phyloP scores from a whole-genome alignment of 2,797 vertebrate species.

The Sebastiscus albofasciatus region DNA sequence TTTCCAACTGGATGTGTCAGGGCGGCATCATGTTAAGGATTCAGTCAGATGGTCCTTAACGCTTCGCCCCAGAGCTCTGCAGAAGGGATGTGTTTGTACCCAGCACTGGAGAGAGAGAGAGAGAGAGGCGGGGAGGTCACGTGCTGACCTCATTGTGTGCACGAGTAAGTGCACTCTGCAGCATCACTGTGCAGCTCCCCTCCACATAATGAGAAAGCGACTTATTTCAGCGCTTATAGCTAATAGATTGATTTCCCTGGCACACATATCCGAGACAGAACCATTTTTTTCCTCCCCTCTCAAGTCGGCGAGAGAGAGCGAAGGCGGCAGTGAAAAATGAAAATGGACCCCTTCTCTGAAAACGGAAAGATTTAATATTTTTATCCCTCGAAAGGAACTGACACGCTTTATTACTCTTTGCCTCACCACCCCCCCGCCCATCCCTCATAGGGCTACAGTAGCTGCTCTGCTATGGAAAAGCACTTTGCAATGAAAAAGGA shows the following conservation, averaged over 20 bases:
- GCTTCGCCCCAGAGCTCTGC: slow-evolving; percentile 68
- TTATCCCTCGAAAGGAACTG: slow-evolving; percentile 73
- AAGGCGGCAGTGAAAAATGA: slow-evolving; percentile 44
- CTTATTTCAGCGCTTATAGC: slow-evolving; percentile 63
- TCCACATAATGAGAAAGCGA: slow-evolving; percentile 51
- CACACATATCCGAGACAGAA: slow-evolving; percentile 60
- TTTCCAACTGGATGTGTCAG: slow-evolving; percentile 63
- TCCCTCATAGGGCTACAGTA: slow-evolving; percentile 24
- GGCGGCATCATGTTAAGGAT: slow-evolving; percentile 60
- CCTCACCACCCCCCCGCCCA: slow-evolving; percentile 39
- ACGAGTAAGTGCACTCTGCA: slow-evolving; percentile 77
- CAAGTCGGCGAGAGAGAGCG: slow-evolving; percentile 35
- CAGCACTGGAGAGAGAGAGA: slow-evolving; percentile 28
- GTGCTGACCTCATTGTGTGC: slow-evolving; percentile 86
- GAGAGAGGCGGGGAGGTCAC: slow-evolving; percentile 68
- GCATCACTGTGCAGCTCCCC: slow-evolving; percentile 57
- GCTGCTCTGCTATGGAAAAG: slow-evolving; percentile 45
- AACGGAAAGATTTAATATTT: slow-evolving; percentile 76
- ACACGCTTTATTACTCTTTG: slow-evolving; percentile 74
- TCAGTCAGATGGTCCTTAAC: slow-evolving; percentile 75
- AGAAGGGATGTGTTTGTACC: slow-evolving; percentile 74
- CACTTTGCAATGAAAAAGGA: slow-evolving; percentile 57
- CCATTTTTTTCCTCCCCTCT: slow-evolving; percentile 40
- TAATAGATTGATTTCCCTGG: slow-evolving; percentile 77
- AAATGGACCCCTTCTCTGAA: slow-evolving; percentile 50